Conservation (phyloP, 2,797 vertebrate species). For the Trematomus bernacchii region DNA sequence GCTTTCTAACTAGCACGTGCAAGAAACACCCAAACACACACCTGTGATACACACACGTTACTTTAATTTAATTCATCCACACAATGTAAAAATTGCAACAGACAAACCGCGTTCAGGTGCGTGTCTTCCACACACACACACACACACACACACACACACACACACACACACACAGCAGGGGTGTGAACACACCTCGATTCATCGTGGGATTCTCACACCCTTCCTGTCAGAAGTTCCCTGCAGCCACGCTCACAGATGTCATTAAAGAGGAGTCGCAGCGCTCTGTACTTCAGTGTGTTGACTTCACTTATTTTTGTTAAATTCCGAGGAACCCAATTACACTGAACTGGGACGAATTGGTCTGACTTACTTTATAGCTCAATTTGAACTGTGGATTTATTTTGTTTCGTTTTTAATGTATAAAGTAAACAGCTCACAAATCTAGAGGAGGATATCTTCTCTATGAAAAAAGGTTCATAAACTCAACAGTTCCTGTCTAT, state of each 20-base stretch:
- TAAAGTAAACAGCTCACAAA: not conserved
- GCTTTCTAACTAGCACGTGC: conserved; percentile 62
- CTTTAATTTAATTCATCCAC: not conserved
- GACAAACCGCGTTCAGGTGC: conserved; percentile 5
- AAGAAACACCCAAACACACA: conserved; percentile 3
- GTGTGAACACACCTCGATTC: conserved; percentile 56
- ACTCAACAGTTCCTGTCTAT: not conserved
- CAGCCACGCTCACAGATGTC: conserved; percentile 25
- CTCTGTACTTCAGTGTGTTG: not conserved
- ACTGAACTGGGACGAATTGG: not conserved
- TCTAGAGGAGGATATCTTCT: not conserved
- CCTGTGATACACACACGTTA: not conserved
- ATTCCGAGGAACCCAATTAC: conserved; percentile 5
- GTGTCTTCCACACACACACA: not conserved
- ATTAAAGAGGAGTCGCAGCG: conserved; percentile 19
- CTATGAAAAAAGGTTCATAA: not conserved
- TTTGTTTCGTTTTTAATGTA: not conserved
- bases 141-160: too few relatives aligned
- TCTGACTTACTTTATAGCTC: not conserved
- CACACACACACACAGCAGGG: not conserved
- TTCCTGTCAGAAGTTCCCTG: conserved; percentile 50
- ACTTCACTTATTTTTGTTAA: conserved; percentile 14
- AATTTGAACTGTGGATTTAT: not conserved
- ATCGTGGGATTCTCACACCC: conserved; percentile 39
- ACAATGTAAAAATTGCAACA: conserved; percentile 11